Percentiles rank a stretch among this genome's conserved stretches.
Evolutionary conservation across 2,113 vertebrate genomes (phyloP).

Genomic region (Chrysemys picta): DNA sequence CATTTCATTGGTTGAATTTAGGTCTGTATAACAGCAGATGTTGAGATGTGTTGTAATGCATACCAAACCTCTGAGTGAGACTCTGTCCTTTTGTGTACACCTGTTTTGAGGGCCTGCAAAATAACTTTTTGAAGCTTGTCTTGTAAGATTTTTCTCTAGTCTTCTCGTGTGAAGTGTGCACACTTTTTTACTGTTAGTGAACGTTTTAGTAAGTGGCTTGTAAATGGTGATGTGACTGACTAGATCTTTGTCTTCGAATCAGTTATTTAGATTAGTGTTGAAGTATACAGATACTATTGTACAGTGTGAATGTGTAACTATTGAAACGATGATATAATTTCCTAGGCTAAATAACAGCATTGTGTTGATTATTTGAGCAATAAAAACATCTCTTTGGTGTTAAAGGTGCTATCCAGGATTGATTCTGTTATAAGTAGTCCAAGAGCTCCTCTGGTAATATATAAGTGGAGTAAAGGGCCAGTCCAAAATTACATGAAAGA

Average conservation of each 20-base stretch:
- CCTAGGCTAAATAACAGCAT: neutral
- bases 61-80: neutral
- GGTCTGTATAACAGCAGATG: neutral
- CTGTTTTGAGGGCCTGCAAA: neutral
- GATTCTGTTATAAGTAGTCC: conserved; percentile 78
- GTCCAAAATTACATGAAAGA: conserved; percentile 24
- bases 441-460: conserved; percentile 76
- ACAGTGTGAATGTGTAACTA: neutral
- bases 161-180: neutral
- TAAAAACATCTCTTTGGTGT: conserved; percentile 19
- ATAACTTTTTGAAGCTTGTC: neutral
- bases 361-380: neutral
- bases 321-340: neutral
- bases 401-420: conserved; percentile 83
- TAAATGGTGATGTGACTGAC: neutral
- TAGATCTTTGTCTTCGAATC: neutral
- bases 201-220: neutral
- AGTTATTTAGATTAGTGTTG: neutral
- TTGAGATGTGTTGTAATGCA: neutral
- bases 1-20: neutral
- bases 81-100: neutral
- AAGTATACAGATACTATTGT: neutral
- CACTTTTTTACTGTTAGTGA: neutral
- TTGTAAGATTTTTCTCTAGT: neutral
- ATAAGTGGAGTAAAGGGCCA: conserved; percentile 70